phyloP scores from a whole-genome alignment of 2,113 vertebrate species.

The Amphiprion ocellaris region DNA sequence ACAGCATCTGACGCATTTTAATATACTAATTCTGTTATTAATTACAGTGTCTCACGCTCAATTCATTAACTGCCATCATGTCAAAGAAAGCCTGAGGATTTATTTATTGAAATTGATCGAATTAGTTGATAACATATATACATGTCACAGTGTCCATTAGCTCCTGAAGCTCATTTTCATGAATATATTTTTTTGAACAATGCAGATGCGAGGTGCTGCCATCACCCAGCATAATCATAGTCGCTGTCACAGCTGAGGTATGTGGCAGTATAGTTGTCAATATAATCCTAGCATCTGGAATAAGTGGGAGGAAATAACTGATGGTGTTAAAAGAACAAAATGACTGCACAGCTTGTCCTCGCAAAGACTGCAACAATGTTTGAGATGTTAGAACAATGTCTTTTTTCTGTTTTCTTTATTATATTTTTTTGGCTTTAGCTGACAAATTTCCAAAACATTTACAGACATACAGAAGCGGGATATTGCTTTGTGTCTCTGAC shows the following conservation, averaged over 20 bases:
- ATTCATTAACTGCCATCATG: too few species aligned
- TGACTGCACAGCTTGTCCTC: slow-evolving; percentile 33
- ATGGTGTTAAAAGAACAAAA: slow-evolving; percentile 56
- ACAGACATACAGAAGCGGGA: background rate
- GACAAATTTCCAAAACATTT: background rate
- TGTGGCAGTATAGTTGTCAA: slow-evolving; percentile 34
- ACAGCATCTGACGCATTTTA: too few species aligned
- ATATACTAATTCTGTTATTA: too few species aligned
- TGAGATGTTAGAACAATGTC: background rate
- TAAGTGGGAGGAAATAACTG: slow-evolving; percentile 54
- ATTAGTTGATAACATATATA: too few species aligned
- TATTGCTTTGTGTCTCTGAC: too few species aligned
- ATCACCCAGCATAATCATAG: background rate
- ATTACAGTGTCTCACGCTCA: too few species aligned
- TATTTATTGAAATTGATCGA: too few species aligned
- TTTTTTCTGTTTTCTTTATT: background rate
- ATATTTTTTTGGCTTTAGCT: background rate
- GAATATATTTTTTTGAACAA: background rate
- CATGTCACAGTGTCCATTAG: too few species aligned
- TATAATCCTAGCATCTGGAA: slow-evolving; percentile 50
- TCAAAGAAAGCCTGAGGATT: too few species aligned
- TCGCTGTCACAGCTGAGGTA: slow-evolving; percentile 45
- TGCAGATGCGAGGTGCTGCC: slow-evolving; percentile 28
- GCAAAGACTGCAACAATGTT: background rate
- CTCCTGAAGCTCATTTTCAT: slow-evolving; percentile 4